A percentile compares a stretch with the other conserved stretches of the same genome.
Conservation (phyloP, 2,888 invertebrate species). For the Mythimna albipuncta region DNA sequence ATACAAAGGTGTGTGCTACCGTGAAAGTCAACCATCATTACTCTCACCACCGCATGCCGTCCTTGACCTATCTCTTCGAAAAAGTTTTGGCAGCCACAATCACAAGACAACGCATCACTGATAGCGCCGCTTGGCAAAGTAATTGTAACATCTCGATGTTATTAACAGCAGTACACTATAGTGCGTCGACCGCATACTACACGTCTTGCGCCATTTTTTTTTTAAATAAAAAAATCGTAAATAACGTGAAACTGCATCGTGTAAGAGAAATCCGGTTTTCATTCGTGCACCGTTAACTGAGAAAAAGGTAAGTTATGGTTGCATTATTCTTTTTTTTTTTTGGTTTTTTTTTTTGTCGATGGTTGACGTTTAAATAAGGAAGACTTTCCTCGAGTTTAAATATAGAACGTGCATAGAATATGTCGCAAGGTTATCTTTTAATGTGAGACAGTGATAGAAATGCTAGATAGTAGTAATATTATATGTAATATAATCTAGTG, state of each 20-base stretch:
- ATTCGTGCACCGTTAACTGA: constrained; percentile 55
- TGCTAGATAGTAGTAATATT: constrained; percentile 24
- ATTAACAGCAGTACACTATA: constrained; percentile 60
- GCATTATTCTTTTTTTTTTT: neutral
- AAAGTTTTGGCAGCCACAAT: constrained; percentile 41
- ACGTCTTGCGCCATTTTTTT: constrained; percentile 61
- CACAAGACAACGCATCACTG: constrained; percentile 49
- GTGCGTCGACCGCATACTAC: constrained; percentile 62
- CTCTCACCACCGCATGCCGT: constrained; percentile 15
- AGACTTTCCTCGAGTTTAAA: constrained; percentile 31
- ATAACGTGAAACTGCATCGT: constrained; percentile 59
- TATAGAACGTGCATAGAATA: constrained; percentile 39
- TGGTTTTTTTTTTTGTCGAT: constrained; percentile 11
- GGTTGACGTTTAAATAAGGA: neutral
- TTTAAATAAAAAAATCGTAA: constrained; percentile 45
- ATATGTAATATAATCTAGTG: constrained; percentile 1
- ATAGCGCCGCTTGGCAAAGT: constrained; percentile 53
- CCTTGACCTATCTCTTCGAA: constrained; percentile 55
- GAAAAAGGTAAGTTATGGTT: constrained; percentile 50
- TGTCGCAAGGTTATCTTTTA: constrained; percentile 35
- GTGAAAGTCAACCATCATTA: constrained; percentile 2
- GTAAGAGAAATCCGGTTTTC: constrained; percentile 61
- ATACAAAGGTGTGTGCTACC: neutral
- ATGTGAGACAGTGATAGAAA: constrained; percentile 28
- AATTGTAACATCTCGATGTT: constrained; percentile 56